A percentile compares a stretch with the other conserved stretches of the same genome.
Conservation (phyloP, 2,113 vertebrate species). For the Chionodraco myersi region DNA sequence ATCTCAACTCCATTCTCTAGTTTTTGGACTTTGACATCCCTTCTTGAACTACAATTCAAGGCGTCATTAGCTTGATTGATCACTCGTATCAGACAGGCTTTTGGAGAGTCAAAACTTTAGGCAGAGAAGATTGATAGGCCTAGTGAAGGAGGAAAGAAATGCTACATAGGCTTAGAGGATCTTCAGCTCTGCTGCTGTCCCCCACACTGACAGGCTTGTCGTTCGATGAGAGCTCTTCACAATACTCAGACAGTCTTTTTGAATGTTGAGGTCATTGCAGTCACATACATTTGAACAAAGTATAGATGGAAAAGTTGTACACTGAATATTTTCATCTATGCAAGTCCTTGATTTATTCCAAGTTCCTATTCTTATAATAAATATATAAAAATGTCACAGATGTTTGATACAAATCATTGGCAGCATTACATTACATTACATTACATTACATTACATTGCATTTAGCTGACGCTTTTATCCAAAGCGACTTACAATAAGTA, state of each 20-base stretch:
- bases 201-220: constrained; percentile 33
- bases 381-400: constrained; percentile 1
- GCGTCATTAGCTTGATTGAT: constrained; percentile 65
- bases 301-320: constrained; percentile 9
- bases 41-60: constrained; percentile 53
- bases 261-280: constrained; percentile 12
- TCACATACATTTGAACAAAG: constrained; percentile 12
- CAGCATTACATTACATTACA: too few species aligned
- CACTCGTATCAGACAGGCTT: constrained; percentile 34
- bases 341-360: constrained; percentile 11
- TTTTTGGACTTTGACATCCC: constrained; percentile 31
- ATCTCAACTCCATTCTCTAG: background rate
- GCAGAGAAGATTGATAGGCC: constrained; percentile 53
- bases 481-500: too few species aligned
- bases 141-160: background rate
- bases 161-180: constrained; percentile 6
- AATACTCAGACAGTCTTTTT: constrained; percentile 9
- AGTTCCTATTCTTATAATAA: background rate
- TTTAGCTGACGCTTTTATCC: too few species aligned
- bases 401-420: too few species aligned
- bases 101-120: constrained; percentile 47
- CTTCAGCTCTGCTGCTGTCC: constrained; percentile 18
- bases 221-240: constrained; percentile 18
- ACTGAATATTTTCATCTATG: constrained; percentile 15
- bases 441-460: too few species aligned